Conservation (phyloP, 2,888 invertebrate species). For the Hoplodrina blanda region DNA sequence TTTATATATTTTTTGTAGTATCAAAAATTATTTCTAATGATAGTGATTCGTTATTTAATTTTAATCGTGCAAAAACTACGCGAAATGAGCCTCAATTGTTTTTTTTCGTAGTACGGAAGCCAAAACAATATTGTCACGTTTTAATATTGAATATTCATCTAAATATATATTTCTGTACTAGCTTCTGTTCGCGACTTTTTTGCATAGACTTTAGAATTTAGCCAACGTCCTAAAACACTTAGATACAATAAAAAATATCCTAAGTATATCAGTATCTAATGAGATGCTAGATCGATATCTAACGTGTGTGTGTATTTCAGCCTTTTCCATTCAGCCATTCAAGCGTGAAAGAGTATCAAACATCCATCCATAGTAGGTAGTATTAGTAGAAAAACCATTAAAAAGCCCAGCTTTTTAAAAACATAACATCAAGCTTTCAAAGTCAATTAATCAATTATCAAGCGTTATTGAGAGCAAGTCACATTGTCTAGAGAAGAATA, state of each 20-base stretch:
- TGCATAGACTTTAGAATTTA: no score
- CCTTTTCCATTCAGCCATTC: no score
- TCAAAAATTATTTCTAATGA: background rate
- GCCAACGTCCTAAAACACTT: no score
- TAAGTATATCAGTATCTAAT: no score
- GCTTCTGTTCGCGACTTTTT: background rate
- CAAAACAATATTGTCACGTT: background rate
- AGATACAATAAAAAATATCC: no score
- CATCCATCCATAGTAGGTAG: no score
- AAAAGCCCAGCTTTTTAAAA: no score
- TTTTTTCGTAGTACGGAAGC: slow-evolving; percentile 7
- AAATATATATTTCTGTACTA: no score
- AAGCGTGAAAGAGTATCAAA: no score
- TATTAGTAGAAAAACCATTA: no score
- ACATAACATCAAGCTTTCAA: background rate
- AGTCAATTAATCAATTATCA: slow-evolving; percentile 8
- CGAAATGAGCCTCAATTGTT: background rate
- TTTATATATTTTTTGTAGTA: slow-evolving; percentile 8
- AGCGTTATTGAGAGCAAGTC: slow-evolving; percentile 24
- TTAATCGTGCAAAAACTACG: slow-evolving; percentile 34
- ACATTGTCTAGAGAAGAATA: slow-evolving; percentile 30
- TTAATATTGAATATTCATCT: background rate
- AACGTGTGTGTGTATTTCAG: no score
- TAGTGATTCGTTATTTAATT: slow-evolving; percentile 17
- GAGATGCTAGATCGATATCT: no score